Conservation (phyloP, 2,888 invertebrate genomes). For the Busseola fusca region DNA sequence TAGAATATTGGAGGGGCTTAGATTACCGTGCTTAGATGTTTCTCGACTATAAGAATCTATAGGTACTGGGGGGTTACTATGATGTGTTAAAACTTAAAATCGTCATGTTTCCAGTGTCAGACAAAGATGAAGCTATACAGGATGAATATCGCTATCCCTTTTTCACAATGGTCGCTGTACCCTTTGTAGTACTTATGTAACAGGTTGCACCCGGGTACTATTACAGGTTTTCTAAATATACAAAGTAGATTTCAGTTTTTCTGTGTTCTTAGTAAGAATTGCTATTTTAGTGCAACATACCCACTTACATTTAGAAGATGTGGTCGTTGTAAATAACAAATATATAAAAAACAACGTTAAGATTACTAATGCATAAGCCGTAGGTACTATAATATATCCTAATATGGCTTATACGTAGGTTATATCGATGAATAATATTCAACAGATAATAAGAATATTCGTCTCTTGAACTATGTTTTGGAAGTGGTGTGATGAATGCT, state of each 20-base stretch:
- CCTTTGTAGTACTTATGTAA: no score
- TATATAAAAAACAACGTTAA: neutral
- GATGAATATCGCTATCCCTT: no score
- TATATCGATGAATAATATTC: neutral
- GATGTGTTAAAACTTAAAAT: no score
- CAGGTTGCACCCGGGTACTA: neutral
- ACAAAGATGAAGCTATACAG: no score
- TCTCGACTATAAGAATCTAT: neutral
- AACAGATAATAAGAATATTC: conserved; percentile 22
- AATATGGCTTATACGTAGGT: conserved; percentile 3
- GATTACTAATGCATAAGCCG: neutral
- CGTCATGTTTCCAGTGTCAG: no score
- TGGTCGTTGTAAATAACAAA: neutral
- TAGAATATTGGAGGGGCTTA: neutral
- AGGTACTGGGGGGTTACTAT: neutral
- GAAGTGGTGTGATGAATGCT: conserved; percentile 31
- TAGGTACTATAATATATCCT: conserved; percentile 1
- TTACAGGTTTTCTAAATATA: conserved; percentile 28
- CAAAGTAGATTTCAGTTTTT: neutral
- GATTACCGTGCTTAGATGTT: neutral
- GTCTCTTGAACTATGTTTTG: conserved; percentile 33
- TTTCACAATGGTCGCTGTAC: no score
- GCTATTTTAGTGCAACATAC: neutral
- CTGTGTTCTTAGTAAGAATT: conserved; percentile 3
- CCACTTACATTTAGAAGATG: neutral